Base-by-base conservation (phyloP, 2,888 invertebrate genomes). In the Zygothrica quintamaculata region DNA sequence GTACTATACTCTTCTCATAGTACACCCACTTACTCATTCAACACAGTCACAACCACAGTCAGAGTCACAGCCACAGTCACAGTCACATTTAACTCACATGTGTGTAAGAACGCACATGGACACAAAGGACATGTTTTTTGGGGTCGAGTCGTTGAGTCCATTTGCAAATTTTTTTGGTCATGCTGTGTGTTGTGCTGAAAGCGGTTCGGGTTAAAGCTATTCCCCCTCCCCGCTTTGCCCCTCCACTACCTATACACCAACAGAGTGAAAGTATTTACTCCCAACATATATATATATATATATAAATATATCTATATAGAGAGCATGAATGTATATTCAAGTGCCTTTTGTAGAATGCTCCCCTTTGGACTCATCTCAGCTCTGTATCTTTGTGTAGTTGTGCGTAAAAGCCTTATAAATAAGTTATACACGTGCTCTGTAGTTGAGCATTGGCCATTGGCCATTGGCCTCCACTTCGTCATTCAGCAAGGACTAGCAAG, bases 361-460 rank as follows among this genome's bases (percentile, higher is more conserved):
- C 18, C 33, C 44, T 25, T 46, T 53, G 33, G 31, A 16, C 56
- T 25, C 8, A n/a, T 11, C n/a, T 37, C 22, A 36, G 33, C 25
- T 18, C 40, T 33, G 43, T 50, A 55, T 70, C 51, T 76, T 46
- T 61, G 68, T 74, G 77, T 80, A 84, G 71, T 84, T 87, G 81
- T 77, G 84, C 75, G 84, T 81, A 81, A 87, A 84, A 77, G 87
- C 84, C 74, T 77, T 84, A 84, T 84, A 87, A 87, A 82, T 87
- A 82, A 84, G 78, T 87, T 69, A 82, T 81, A 68, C 73, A 77
- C 77, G 72, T 74, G 65, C 69, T 22, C 18, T 2, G 18, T 64
- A 58, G 48, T 40, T 55, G 65, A 46, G 59, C 59, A 58, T 61
- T 47, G n/a, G n/a, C n/a, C n/a, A n/a, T 40, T 55, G 65, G 48